A percentile compares a stretch with the other conserved stretches of the same genome.
Evolutionary conservation across 1,140 invertebrate genomes (phyloP).

Genomic region (Sycophaga agraensis): DNA sequence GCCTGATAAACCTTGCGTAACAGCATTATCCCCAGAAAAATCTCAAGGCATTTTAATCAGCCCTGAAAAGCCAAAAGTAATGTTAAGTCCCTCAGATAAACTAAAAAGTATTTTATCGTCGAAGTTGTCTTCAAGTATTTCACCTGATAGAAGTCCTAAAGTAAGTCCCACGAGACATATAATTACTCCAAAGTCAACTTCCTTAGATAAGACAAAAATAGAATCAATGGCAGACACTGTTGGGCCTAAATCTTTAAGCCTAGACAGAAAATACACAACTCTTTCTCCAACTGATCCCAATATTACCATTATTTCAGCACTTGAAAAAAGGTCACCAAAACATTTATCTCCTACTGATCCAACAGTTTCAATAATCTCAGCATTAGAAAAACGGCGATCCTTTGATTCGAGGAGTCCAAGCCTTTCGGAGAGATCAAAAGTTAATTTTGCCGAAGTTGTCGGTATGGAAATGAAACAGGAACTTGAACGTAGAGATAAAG

Average conservation of each 20-base stretch:
- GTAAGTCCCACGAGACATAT: conserved; percentile 31
- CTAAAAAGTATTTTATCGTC: conserved; percentile 43
- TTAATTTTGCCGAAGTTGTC: conserved; percentile 49
- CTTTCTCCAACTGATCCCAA: conserved; percentile 45
- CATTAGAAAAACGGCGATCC: conserved; percentile 47
- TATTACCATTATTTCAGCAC: conserved; percentile 43
- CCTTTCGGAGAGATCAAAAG: conserved; percentile 35
- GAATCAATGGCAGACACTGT: conserved; percentile 35
- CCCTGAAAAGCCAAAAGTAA: conserved; percentile 46
- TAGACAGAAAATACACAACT: conserved; percentile 47
- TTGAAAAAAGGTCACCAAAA: conserved; percentile 37
- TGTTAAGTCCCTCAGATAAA: conserved; percentile 45
- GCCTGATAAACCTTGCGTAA: conserved; percentile 32
- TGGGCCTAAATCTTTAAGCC: conserved; percentile 39
- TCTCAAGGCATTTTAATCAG: conserved; percentile 44
- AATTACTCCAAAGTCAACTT: conserved; percentile 39
- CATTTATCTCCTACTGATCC: conserved; percentile 44
- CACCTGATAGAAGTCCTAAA: conserved; percentile 35
- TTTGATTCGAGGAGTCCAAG: conserved; percentile 33
- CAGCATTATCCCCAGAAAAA: conserved; percentile 38
- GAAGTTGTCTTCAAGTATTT: conserved; percentile 45
- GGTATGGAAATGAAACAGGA: conserved; percentile 51
- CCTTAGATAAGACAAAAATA: conserved; percentile 43
- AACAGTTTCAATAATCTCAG: conserved; percentile 47
- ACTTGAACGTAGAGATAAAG: conserved; percentile 40